phyloP scores from a whole-genome alignment of 2,888 invertebrate species.

The Philaethria dido region DNA sequence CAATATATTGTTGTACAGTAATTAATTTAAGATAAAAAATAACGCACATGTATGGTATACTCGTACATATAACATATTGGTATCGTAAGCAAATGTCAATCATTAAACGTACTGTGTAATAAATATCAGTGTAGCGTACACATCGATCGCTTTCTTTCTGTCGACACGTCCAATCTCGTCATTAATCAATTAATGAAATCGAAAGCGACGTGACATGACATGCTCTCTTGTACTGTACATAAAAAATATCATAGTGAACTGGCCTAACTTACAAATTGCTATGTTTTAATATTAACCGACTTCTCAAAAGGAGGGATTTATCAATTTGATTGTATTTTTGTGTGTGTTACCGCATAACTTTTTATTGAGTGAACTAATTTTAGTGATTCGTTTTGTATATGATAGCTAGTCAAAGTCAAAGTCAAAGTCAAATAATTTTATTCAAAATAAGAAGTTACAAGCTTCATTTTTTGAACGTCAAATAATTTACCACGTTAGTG shows the following conservation, averaged over 20 bases:
- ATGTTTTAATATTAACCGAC: too few species aligned
- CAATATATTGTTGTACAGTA: background rate
- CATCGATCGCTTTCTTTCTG: constrained; percentile 49
- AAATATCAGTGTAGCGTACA: constrained; percentile 40
- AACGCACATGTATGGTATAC: background rate
- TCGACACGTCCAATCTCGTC: constrained; percentile 61
- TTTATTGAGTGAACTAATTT: background rate
- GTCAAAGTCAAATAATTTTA: too few species aligned
- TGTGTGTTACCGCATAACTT: too few species aligned
- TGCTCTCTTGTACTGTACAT: constrained; percentile 18
- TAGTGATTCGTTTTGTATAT: too few species aligned
- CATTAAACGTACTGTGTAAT: constrained; percentile 21
- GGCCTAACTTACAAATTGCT: background rate
- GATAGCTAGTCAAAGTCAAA: too few species aligned
- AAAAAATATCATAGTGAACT: background rate
- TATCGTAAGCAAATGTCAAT: constrained; percentile 20
- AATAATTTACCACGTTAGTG: too few species aligned
- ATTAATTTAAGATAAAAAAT: constrained; percentile 2
- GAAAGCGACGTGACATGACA: constrained; percentile 58
- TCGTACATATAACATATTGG: background rate
- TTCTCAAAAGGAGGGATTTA: too few species aligned
- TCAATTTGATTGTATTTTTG: too few species aligned
- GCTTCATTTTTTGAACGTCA: too few species aligned
- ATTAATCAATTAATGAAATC: constrained; percentile 75
- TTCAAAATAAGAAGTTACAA: too few species aligned